Conservation (phyloP, 2,113 vertebrate species). For the Centrocercus urophasianus region DNA sequence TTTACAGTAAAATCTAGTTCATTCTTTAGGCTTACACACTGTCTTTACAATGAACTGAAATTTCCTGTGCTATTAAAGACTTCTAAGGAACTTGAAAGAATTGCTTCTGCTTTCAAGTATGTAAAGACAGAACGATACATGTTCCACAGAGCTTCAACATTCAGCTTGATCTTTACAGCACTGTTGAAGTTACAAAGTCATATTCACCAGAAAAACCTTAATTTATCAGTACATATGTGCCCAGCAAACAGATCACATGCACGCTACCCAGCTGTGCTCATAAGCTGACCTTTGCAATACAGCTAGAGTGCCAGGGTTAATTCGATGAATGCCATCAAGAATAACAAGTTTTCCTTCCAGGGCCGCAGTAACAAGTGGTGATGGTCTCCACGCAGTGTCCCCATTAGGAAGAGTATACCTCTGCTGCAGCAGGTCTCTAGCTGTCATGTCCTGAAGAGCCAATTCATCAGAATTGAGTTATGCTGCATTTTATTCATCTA, state of each 20-base stretch:
- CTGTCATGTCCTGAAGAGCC: conserved; percentile 91
- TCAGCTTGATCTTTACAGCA: background rate
- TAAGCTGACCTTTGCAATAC: conserved; percentile 90
- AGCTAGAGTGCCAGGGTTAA: conserved; percentile 91
- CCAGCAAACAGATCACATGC: accelerated
- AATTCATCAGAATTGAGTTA: background rate
- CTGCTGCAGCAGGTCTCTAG: conserved; percentile 94
- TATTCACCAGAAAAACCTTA: background rate
- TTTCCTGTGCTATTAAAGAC: background rate
- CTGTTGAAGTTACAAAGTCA: background rate
- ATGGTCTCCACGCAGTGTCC: conserved; percentile 95
- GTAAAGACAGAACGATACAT: background rate
- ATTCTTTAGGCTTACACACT: background rate
- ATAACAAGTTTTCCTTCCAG: conserved; percentile 91
- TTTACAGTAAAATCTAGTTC: background rate
- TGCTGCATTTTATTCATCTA: background rate
- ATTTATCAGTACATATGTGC: background rate
- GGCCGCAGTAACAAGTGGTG: conserved; percentile 90
- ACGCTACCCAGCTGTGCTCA: background rate
- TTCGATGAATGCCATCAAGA: conserved; percentile 93
- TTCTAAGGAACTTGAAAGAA: background rate
- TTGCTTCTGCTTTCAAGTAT: background rate
- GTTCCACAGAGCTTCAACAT: background rate
- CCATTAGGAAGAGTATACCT: conserved; percentile 93
- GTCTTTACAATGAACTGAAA: background rate